phyloP scores from a whole-genome alignment of 2,888 invertebrate species.

The Hololepta plana region DNA sequence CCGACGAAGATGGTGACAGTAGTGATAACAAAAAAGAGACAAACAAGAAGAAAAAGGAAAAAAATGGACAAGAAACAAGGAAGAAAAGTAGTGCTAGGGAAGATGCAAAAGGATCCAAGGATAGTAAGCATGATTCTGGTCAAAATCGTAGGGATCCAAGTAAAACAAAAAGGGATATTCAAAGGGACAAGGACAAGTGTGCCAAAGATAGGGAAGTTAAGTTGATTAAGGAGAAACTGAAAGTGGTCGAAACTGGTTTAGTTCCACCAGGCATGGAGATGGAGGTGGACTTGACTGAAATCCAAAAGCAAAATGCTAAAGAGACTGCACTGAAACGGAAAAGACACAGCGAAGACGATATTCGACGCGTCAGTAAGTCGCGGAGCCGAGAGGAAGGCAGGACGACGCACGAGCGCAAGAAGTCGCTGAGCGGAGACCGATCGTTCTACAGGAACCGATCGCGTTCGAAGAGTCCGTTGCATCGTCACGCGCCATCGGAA shows the following conservation, averaged over 20 bases:
- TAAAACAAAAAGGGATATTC: slow-evolving; percentile 26
- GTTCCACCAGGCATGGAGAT: slow-evolving; percentile 29
- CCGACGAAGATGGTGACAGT: slow-evolving; percentile 9
- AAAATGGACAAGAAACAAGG: slow-evolving; percentile 5
- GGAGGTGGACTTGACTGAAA: slow-evolving; percentile 19
- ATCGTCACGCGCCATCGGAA: too few species aligned
- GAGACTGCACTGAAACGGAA: not conserved
- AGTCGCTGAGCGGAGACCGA: slow-evolving; percentile 3
- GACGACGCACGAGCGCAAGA: slow-evolving; percentile 6
- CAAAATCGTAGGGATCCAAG: slow-evolving; percentile 22
- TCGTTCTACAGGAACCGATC: slow-evolving; percentile 1
- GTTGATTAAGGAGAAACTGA: slow-evolving; percentile 23
- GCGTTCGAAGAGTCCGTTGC: too few species aligned
- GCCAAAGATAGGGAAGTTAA: slow-evolving; percentile 24
- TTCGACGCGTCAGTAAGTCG: too few species aligned
- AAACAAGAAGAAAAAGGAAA: slow-evolving; percentile 2
- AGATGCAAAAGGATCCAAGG: slow-evolving; percentile 4
- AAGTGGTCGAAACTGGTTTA: slow-evolving; percentile 27
- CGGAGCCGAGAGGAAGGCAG: slow-evolving; percentile 6
- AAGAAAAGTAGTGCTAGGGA: slow-evolving; percentile 5
- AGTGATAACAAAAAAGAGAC: slow-evolving; percentile 2
- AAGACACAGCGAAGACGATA: not conserved
- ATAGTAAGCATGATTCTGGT: slow-evolving; percentile 8
- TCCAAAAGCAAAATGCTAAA: not conserved
- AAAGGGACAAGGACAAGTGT: slow-evolving; percentile 24